phyloP scores from a whole-genome alignment of 2,113 vertebrate species.

The Thamnophis sirtalis region DNA sequence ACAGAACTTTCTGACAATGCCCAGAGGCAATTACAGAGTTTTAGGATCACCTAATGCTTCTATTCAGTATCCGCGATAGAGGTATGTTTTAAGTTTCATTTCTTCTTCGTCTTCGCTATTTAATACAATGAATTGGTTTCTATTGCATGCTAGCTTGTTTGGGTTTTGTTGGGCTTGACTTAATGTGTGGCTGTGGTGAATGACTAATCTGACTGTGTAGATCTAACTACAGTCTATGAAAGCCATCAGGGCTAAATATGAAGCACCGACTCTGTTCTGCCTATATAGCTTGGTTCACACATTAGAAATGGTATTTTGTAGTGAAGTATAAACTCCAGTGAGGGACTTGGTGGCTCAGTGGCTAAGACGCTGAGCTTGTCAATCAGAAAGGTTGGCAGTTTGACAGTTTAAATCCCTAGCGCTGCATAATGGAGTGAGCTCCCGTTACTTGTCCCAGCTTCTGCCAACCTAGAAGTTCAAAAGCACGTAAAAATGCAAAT shows the following conservation, averaged over 20 bases:
- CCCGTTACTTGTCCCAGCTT: no score
- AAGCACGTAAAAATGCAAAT: no score
- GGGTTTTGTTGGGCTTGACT: background rate
- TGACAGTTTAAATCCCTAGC: no score
- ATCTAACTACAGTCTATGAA: background rate
- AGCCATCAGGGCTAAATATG: background rate
- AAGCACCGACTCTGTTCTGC: background rate
- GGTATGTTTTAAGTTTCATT: background rate
- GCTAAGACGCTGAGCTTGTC: no score
- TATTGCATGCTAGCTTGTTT: background rate
- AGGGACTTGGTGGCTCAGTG: no score
- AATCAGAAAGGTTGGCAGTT: no score
- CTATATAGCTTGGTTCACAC: background rate
- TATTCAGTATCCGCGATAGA: background rate
- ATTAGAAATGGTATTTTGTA: background rate
- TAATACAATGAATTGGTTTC: background rate
- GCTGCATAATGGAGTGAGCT: no score
- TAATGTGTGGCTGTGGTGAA: background rate
- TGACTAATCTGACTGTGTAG: background rate
- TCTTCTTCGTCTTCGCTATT: background rate
- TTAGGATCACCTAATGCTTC: conserved; percentile 7
- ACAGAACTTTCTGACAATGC: conserved; percentile 38
- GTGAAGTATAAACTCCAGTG: background rate
- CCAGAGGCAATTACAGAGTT: conserved; percentile 46
- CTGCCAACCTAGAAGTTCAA: no score